These are phyloP conservation scores for Ypsolopha sequella DNA, from an alignment of 2,888 invertebrate genomes.

Conservation along the genomic window DNA sequence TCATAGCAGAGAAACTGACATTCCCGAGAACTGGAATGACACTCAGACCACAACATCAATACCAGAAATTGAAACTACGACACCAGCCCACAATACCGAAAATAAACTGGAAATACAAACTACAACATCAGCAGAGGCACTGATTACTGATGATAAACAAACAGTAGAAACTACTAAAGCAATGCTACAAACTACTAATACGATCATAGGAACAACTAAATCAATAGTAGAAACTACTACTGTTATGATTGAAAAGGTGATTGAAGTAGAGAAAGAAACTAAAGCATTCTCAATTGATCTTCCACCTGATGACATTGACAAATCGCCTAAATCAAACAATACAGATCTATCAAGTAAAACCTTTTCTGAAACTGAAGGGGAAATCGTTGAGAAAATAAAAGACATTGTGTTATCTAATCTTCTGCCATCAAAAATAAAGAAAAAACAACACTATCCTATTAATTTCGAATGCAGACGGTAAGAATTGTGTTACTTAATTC, in stretches of 20 bases:
- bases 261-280: conserved; percentile 13
- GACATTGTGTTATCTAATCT: conserved; percentile 28
- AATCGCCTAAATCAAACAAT: neutral
- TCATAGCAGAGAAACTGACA: conserved; percentile 14
- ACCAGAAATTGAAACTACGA: neutral
- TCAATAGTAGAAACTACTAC: conserved; percentile 3
- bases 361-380: neutral
- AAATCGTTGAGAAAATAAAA: conserved; percentile 24
- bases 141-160: too few relatives aligned
- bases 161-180: too few relatives aligned
- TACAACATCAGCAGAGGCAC: conserved; percentile 5
- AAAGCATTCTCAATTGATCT: conserved; percentile 20
- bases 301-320: conserved; percentile 9
- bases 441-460: conserved; percentile 32
- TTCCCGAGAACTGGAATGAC: conserved; percentile 11
- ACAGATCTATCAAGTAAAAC: neutral
- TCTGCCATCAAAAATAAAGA: conserved; percentile 42
- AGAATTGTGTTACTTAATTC: conserved; percentile 9
- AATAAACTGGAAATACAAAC: neutral
- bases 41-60: conserved; percentile 2
- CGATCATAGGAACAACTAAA: neutral
- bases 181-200: too few relatives aligned
- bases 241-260: conserved; percentile 5
- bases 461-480: conserved; percentile 60
- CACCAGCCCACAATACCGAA: neutral